Percentiles rank a stretch among this genome's conserved stretches.
Evolutionary conservation across 2,113 vertebrate genomes (phyloP).

Genomic region (Zosterops pallidus): DNA sequence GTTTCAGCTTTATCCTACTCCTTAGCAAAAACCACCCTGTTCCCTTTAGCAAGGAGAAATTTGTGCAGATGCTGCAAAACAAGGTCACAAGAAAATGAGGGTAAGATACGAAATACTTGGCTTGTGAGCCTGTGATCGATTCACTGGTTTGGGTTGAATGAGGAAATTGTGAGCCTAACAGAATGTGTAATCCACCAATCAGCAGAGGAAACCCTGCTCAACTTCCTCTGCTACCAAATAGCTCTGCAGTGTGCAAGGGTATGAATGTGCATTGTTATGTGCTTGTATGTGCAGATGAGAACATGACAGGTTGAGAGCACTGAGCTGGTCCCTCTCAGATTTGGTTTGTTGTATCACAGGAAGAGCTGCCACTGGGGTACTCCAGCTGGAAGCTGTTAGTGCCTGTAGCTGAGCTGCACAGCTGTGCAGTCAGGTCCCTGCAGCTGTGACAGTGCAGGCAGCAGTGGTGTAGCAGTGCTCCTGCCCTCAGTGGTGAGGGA

Average conservation of each 20-base stretch:
- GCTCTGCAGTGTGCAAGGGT: neutral
- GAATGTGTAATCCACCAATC: neutral
- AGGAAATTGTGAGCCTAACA: neutral
- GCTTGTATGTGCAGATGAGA: neutral
- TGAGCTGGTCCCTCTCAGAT: neutral
- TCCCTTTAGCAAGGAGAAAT: neutral
- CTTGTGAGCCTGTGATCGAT: neutral
- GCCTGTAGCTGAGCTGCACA: neutral
- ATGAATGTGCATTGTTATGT: neutral
- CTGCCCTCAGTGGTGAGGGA: neutral
- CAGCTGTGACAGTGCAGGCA: neutral
- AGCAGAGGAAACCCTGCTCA: neutral
- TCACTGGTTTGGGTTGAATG: neutral
- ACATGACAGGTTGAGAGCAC: neutral
- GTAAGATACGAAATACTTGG: neutral
- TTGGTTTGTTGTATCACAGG: neutral
- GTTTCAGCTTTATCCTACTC: neutral
- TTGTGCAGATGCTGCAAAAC: neutral
- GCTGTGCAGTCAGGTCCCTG: neutral
- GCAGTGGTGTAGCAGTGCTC: neutral
- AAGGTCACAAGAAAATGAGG: neutral
- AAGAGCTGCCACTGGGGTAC: accelerated
- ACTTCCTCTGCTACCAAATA: neutral
- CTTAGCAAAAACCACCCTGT: neutral
- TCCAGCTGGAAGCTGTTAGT: neutral